phyloP scores from a whole-genome alignment of 2,797 vertebrate species.

The Hyperoplus immaculatus region DNA sequence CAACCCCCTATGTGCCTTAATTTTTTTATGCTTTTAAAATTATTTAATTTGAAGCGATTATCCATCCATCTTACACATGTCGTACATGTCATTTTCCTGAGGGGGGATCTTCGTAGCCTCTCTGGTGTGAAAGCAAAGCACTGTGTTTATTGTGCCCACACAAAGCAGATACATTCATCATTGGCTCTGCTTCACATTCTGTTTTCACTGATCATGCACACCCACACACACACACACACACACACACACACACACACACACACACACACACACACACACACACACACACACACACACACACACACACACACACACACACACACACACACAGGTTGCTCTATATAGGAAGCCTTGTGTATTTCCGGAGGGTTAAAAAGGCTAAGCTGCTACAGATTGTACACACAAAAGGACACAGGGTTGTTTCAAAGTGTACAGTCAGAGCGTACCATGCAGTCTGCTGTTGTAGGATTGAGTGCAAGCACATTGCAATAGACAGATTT shows the following conservation, averaged over 20 bases:
- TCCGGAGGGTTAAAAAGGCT: constrained; percentile 30
- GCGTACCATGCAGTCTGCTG: constrained; percentile 26
- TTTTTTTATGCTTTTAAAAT: too few relatives aligned
- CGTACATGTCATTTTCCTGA: neutral
- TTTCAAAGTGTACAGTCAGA: constrained; percentile 10
- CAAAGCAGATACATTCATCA: constrained; percentile 7
- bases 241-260: neutral
- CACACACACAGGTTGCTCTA: neutral
- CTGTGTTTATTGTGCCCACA: constrained; percentile 13
- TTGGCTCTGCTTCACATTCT: constrained; percentile 13
- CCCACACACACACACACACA: neutral
- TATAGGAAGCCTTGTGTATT: constrained; percentile 26
- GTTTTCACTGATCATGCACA: neutral
- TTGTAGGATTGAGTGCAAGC: constrained; percentile 1
- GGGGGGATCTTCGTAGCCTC: neutral
- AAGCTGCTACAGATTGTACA: constrained; percentile 13
- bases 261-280: neutral
- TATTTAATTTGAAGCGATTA: neutral
- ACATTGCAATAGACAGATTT: constrained; percentile 8
- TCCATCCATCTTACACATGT: neutral
- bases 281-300: neutral
- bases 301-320: constrained; percentile 1
- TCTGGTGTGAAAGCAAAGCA: neutral
- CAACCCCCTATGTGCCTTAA: too few relatives aligned
- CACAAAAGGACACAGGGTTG: neutral